These are phyloP conservation scores for Sebastes paucispinis DNA, from an alignment of 2,797 vertebrate species.

Conservation along the genomic window DNA sequence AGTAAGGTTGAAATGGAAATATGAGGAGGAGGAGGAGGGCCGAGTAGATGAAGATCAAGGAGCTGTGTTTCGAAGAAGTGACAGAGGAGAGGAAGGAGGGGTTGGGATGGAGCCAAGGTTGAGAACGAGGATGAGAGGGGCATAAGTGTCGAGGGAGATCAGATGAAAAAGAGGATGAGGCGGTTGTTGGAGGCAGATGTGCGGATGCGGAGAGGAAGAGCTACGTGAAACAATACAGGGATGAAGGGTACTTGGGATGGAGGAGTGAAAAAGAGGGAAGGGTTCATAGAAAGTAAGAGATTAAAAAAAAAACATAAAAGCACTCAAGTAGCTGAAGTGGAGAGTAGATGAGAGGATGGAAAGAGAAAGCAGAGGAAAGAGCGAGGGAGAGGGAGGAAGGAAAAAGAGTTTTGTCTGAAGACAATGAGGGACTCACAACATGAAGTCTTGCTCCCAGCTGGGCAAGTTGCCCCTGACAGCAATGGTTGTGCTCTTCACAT, in stretches of 20 bases:
- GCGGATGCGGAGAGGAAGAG: slow-evolving; percentile 28
- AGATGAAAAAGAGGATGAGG: slow-evolving; percentile 54
- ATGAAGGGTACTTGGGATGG: slow-evolving; percentile 51
- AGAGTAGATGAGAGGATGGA: slow-evolving; percentile 21
- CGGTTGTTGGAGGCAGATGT: slow-evolving; percentile 22
- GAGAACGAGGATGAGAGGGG: slow-evolving; percentile 48
- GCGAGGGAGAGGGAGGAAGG: background rate
- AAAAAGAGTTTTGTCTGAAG: slow-evolving; percentile 23
- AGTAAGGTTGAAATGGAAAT: slow-evolving; percentile 1
- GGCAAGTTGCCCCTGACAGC: slow-evolving; percentile 94
- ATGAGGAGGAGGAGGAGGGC: slow-evolving; percentile 6
- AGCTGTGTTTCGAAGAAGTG: slow-evolving; percentile 42
- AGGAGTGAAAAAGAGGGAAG: slow-evolving; percentile 19
- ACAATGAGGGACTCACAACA: slow-evolving; percentile 91
- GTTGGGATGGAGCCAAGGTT: slow-evolving; percentile 44
- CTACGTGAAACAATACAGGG: slow-evolving; percentile 42
- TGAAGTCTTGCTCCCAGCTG: slow-evolving; percentile 99
- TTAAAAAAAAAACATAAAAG: slow-evolving; percentile 10
- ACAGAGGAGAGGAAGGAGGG: slow-evolving; percentile 34
- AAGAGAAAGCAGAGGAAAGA: slow-evolving; percentile 11
- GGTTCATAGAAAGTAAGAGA: slow-evolving; percentile 22
- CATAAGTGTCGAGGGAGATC: slow-evolving; percentile 29
- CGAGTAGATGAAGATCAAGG: slow-evolving; percentile 57
- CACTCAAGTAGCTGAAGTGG: slow-evolving; percentile 28
- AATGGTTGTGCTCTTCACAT: slow-evolving; percentile 99